Conservation (phyloP, 1,140 invertebrate species). For the Oppia nitens region DNA sequence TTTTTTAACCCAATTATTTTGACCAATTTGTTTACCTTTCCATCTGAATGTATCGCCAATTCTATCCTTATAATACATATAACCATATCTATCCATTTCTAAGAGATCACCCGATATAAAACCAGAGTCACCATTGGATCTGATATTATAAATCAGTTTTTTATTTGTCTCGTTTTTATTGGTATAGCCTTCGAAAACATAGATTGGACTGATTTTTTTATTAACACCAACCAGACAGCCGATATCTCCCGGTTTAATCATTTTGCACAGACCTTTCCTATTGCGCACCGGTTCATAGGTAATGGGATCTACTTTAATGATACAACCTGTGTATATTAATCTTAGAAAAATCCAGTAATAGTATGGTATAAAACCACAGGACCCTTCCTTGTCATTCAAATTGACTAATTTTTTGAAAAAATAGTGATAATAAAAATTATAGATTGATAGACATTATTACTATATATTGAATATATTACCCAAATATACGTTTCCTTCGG, state of each 20-base stretch:
- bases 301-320: slow-evolving; percentile 37
- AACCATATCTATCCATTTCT: slow-evolving; percentile 36
- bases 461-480: slow-evolving; percentile 25
- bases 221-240: slow-evolving; percentile 97
- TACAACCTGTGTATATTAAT: slow-evolving; percentile 57
- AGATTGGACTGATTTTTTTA: slow-evolving; percentile 41
- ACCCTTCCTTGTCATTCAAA: slow-evolving; percentile 69
- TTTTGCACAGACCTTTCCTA: slow-evolving; percentile 35
- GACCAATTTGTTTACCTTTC: slow-evolving; percentile 35
- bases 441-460: background rate
- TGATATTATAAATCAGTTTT: slow-evolving; percentile 79
- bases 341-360: slow-evolving; percentile 35
- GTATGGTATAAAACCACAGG: slow-evolving; percentile 87
- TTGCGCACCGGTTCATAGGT: slow-evolving; percentile 30
- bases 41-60: slow-evolving; percentile 42
- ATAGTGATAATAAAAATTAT: background rate
- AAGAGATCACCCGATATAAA: slow-evolving; percentile 56
- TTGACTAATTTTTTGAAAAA: slow-evolving; percentile 44
- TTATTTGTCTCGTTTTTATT: slow-evolving; percentile 80
- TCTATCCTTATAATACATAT: slow-evolving; percentile 40
- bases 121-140: slow-evolving; percentile 68
- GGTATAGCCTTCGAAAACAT: slow-evolving; percentile 59
- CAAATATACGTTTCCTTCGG: slow-evolving; percentile 35
- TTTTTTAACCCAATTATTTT: background rate
- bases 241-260: slow-evolving; percentile 53